A percentile compares a stretch with the other conserved stretches of the same genome.
phyloP scores from a whole-genome alignment of 2,797 vertebrate species.

The Pseudochaenichthys georgianus region DNA sequence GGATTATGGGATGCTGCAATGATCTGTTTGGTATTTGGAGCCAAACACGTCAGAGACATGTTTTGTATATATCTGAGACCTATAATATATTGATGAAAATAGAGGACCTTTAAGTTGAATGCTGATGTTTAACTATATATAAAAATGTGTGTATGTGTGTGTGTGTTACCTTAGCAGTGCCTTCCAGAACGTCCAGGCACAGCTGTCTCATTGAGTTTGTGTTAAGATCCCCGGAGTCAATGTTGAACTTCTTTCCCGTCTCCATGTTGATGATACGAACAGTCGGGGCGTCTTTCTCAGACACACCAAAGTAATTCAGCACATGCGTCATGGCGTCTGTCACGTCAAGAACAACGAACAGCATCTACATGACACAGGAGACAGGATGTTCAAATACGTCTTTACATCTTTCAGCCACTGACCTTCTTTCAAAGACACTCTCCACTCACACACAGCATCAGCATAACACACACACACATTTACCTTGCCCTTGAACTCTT shows the following conservation, averaged over 20 bases:
- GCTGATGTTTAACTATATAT: not conserved
- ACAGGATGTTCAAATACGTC: not conserved
- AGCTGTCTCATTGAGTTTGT: conserved; percentile 72
- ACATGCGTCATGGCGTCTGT: conserved; percentile 72
- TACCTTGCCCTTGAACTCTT: conserved; percentile 89
- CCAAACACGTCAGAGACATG: too few species aligned
- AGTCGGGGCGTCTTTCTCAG: conserved; percentile 78
- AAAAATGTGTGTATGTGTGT: conserved; percentile 5
- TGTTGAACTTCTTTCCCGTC: conserved; percentile 86
- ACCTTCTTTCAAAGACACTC: not conserved
- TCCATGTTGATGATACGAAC: conserved; percentile 87
- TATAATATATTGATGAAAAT: too few species aligned
- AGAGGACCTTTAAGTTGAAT: not conserved
- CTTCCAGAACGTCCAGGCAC: conserved; percentile 84
- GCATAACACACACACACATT: conserved; percentile 8
- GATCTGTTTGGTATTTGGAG: too few species aligned
- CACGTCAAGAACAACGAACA: conserved; percentile 89
- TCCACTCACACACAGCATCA: not conserved
- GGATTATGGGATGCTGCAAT: too few species aligned
- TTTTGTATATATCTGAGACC: too few species aligned
- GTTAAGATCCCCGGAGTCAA: conserved; percentile 58
- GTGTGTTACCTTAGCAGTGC: conserved; percentile 85
- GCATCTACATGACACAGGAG: conserved; percentile 81
- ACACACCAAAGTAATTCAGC: conserved; percentile 89
- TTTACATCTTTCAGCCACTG: not conserved